Conservation (phyloP, 2,113 vertebrate species). For the Microcebus jonahi region DNA sequence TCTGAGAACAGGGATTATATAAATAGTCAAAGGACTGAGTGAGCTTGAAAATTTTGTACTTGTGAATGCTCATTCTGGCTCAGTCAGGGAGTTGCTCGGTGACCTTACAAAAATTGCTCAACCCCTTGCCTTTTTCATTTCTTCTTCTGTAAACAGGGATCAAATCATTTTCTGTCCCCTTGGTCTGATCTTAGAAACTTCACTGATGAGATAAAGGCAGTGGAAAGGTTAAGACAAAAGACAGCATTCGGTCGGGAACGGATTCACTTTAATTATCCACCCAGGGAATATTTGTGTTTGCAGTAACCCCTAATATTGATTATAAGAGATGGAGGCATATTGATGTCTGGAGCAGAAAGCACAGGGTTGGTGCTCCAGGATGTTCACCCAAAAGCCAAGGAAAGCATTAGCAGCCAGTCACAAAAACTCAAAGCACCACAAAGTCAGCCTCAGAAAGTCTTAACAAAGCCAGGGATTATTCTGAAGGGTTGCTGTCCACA, state of each 20-base stretch:
- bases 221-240: conserved; percentile 54
- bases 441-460: neutral
- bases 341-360: neutral
- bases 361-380: neutral
- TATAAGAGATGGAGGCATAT: neutral
- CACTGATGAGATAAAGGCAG: conserved; percentile 43
- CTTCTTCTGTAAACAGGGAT: conserved; percentile 45
- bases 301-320: conserved; percentile 18
- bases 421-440: neutral
- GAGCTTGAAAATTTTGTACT: neutral
- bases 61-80: neutral
- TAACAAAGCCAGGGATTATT: conserved; percentile 13
- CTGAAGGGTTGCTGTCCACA: neutral
- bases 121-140: neutral
- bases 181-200: conserved; percentile 51
- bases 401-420: neutral
- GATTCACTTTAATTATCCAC: conserved; percentile 58
- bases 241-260: neutral
- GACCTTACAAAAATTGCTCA: conserved; percentile 36
- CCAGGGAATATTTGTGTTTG: conserved; percentile 42
- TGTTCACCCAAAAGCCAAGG: neutral
- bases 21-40: neutral
- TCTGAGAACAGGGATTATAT: neutral
- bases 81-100: neutral
- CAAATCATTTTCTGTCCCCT: conserved; percentile 24